phyloP scores from a whole-genome alignment of 2,797 vertebrate species.

The Sternotherus odoratus region DNA sequence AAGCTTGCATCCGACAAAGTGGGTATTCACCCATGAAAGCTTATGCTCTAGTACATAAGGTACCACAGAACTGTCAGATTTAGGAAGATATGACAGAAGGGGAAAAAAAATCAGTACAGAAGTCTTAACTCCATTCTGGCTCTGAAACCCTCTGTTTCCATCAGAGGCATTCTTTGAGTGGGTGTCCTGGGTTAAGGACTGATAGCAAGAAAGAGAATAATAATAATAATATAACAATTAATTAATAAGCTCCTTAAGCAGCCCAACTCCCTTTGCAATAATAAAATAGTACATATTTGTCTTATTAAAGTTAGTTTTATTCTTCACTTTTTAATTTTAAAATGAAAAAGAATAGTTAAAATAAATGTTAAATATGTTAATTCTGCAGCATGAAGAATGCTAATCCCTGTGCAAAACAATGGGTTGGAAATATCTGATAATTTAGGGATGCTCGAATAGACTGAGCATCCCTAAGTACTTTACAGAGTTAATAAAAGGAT shows the following conservation, averaged over 20 bases:
- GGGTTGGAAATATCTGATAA: not conserved
- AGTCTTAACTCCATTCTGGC: not conserved
- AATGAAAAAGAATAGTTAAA: not conserved
- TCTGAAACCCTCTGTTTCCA: not conserved
- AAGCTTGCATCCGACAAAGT: too few species aligned
- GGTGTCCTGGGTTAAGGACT: not conserved
- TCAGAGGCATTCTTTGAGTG: not conserved
- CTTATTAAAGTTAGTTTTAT: not conserved
- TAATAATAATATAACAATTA: not conserved
- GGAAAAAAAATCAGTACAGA: not conserved
- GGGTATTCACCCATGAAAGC: too few species aligned
- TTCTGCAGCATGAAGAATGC: not conserved
- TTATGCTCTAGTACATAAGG: too few species aligned
- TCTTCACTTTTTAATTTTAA: not conserved
- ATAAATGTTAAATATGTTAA: not conserved
- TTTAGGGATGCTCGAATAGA: too few species aligned
- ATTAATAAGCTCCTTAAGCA: not conserved
- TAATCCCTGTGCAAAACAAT: not conserved
- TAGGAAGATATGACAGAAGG: not conserved
- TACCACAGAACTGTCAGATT: not conserved
- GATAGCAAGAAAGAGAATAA: not conserved
- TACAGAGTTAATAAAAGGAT: not conserved
- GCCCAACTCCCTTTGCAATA: not conserved
- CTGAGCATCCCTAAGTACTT: not conserved
- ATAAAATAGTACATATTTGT: not conserved